Percentiles rank a stretch among this genome's conserved stretches.
These are phyloP conservation scores for Callyntrura guangdongensis DNA, from an alignment of 2,888 invertebrate species.

Conservation along the genomic window DNA sequence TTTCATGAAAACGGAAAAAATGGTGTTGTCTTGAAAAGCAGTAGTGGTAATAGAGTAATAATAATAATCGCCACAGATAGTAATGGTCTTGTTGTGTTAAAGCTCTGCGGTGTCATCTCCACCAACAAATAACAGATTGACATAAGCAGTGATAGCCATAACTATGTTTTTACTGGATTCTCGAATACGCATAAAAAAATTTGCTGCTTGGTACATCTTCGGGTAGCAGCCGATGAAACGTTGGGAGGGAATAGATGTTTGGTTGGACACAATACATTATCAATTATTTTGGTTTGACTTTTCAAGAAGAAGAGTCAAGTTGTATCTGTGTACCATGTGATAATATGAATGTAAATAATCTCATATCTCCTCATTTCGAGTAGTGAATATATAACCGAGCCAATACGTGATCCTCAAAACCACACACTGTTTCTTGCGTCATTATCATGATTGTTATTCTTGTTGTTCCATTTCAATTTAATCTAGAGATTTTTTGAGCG, in stretches of 20 bases:
- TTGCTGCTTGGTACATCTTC: neutral
- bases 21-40: neutral
- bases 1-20: neutral
- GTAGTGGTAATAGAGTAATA: neutral
- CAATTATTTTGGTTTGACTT: neutral
- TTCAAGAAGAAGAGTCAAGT: slow-evolving; percentile 3
- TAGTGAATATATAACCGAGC: neutral
- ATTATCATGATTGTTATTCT: slow-evolving; percentile 20
- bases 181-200: neutral
- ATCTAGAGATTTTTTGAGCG: slow-evolving; percentile 41
- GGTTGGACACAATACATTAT: slow-evolving; percentile 11
- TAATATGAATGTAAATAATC: slow-evolving; percentile 13
- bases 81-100: too few relatives aligned
- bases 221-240: neutral
- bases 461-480: slow-evolving; percentile 46
- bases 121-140: neutral
- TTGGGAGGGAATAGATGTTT: neutral
- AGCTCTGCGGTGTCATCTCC: too few relatives aligned
- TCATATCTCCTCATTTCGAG: neutral
- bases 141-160: neutral
- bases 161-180: neutral
- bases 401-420: slow-evolving; percentile 1
- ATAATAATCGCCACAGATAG: neutral
- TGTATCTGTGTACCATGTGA: neutral
- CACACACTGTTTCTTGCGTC: slow-evolving; percentile 30